Base-by-base conservation (phyloP, 2,888 invertebrate genomes). In the Cephus nigrinus region DNA sequence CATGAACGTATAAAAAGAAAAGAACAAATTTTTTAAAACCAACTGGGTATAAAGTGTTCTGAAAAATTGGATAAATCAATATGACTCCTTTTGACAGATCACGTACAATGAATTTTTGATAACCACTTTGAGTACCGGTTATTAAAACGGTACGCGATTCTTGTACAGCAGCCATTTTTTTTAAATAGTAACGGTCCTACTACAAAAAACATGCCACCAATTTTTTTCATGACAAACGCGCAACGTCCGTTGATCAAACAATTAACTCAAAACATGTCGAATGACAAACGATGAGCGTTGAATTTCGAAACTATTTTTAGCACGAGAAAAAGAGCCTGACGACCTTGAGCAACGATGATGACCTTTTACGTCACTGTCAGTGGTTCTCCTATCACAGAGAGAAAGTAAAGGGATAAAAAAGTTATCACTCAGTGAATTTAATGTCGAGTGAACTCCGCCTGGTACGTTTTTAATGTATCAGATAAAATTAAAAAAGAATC, bases 281-380 rank as follows among this genome's bases (percentile, higher is more conserved):
- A 71, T 71, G 71, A 71, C 31, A 33, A 33, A 71, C 71, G 71
- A 55, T 55, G 15, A 71, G 71, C 71, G 4, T 32, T 78, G 80
- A 79, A 82, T 79, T 82, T 78, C 77, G 78, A 81, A 81, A 81
- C 79, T 82, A 79, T 80, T 80, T 81, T 80, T 73, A 76, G 78
- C 80, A 75, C 81, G 35, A 78, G 75, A 76, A 78, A 74, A 78
- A 80, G 78, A 80, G 76, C 77, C 75, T 68, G 81, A 69, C 78
- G 82, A 78, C 82, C 82, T 82, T 82, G 82, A 81, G 80, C 80
- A 82, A 80, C 81, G 79, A 77, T 80, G 79, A 82, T 79, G 83
- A 82, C 81, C 79, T 76, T 78, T 78, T 76, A 80, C 78, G 75
- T 77, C 75, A 79, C 69, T 74, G 76, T 74, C 80, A 81, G 80